phyloP scores from a whole-genome alignment of 2,797 vertebrate species.

The Selene dorsalis region DNA sequence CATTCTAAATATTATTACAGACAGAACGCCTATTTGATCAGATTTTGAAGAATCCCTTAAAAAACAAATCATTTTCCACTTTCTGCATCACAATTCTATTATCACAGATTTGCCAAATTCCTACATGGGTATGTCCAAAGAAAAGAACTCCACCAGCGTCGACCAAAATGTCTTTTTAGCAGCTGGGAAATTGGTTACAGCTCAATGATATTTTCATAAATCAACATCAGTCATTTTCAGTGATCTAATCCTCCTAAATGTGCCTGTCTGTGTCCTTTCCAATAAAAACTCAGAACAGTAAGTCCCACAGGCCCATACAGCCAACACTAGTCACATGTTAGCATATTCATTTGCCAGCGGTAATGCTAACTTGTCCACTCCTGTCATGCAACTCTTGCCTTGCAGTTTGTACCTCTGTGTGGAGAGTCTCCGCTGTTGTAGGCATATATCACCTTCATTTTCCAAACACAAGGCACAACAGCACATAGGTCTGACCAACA shows the following conservation, averaged over 20 bases:
- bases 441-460: constrained; percentile 2
- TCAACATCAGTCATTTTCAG: neutral
- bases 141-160: neutral
- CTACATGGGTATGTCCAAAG: neutral
- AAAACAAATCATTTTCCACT: neutral
- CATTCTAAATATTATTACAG: neutral
- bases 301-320: neutral
- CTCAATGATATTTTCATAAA: neutral
- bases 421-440: neutral
- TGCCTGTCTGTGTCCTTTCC: neutral
- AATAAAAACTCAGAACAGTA: neutral
- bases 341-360: neutral
- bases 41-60: neutral
- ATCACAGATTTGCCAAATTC: constrained; percentile 1
- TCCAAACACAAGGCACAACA: constrained; percentile 20
- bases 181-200: neutral
- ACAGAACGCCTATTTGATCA: neutral
- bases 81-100: neutral
- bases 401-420: neutral
- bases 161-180: neutral
- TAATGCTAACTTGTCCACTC: neutral
- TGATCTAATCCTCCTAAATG: neutral
- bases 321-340: neutral
- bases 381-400: neutral
- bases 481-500: constrained; percentile 19